Evolutionary conservation across 1,140 invertebrate species (phyloP), one percentile per base, ranked within the genome.

Genomic region (Maconellicoccus hirsutus): DNA sequence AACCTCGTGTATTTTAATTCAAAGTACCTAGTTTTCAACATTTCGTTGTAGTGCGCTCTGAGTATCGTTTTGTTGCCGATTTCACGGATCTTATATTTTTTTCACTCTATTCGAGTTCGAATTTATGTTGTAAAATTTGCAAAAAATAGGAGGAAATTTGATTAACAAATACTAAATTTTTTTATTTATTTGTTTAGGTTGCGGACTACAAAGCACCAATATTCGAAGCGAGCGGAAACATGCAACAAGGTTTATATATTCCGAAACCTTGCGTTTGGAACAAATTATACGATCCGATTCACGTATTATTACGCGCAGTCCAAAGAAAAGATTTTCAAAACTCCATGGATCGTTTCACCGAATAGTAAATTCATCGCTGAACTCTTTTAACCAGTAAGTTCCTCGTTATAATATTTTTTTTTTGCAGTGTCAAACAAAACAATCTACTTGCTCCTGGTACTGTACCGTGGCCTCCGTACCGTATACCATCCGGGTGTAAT

Each of bases 241-340:
- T 97, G 83, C 90, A 95, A 76, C 94, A 98, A 79, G 95, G 95
- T 14, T 90, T 94, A 81, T 98, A 97, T 80, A 88, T 90, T 59
- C 94, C 94, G 10, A 92, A 92, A 79, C 83, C 89, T 33, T 81
- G 85, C 23, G 89, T 98, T 23, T 98, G 95, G 95, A 87, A 94
- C 77, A 84, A 88, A 71, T 86, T 94, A 75, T 98, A 94, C 79
- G 93, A 98, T 82, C 96, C 96, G 1, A 85, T 98, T 63, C 93
- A 96, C 79, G 91, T 96, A 4, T 81, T 95, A 22, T 80, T 96
- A 1, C 82, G 96, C 76, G 93, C 93, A 25, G 91, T 97, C 1
- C 93, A 98, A 80, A 81, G 93, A 39, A 85, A 89, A 76, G 95
- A 98, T 79, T 96, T 95, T 78, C 95, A 98, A 81, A 86, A 89